A percentile compares a stretch with the other conserved stretches of the same genome.
Conservation (phyloP, 2,888 invertebrate genomes). For the Serripes groenlandicus region DNA sequence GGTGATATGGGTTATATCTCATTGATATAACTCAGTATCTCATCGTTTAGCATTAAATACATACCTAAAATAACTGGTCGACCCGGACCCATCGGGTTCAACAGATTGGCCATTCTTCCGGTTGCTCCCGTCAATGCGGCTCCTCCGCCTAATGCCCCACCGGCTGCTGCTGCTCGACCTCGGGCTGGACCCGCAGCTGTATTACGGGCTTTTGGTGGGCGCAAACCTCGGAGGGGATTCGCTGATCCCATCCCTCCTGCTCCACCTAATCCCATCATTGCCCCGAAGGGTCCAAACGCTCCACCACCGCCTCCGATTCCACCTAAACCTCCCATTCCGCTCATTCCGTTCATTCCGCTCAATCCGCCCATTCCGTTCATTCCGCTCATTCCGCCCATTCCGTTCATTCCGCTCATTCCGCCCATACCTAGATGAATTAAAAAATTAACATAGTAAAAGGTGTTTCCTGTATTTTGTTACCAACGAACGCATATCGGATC, state of each 20-base stretch:
- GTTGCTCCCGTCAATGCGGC: not conserved
- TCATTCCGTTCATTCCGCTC: no score
- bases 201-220: not conserved
- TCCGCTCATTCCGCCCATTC: no score
- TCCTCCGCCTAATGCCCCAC: not conserved
- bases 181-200: not conserved
- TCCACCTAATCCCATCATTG: conserved; percentile 3
- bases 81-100: conserved; percentile 55
- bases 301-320: not conserved
- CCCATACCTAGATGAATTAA: no score
- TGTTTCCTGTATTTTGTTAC: no score
- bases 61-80: conserved; percentile 49
- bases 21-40: not conserved
- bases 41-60: not conserved
- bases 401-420: no score
- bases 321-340: conserved; percentile 17
- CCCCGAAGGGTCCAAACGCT: not conserved
- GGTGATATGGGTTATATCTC: no score
- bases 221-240: not conserved
- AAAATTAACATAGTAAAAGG: no score
- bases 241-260: not conserved
- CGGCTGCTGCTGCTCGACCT: not conserved
- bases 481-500: no score
- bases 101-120: not conserved
- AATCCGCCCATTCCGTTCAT: no score